These are phyloP conservation scores for Hipposideros larvatus DNA, from an alignment of 2,797 vertebrate genomes.

Conservation along the genomic window DNA sequence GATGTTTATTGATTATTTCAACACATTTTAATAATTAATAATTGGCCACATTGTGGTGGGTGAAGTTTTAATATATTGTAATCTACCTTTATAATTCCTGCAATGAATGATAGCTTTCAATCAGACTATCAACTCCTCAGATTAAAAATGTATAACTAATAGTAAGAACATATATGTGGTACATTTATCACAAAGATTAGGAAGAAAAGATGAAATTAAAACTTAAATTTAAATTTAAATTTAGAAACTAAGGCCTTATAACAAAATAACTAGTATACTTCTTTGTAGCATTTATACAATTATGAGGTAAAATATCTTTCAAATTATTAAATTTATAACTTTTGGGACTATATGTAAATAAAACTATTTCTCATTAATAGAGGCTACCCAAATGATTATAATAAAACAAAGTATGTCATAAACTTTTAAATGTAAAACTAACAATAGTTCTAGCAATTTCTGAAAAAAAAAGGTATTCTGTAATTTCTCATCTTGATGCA, in stretches of 20 bases:
- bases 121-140: background rate
- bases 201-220: background rate
- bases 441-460: background rate
- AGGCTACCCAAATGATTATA: background rate
- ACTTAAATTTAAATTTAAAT: background rate
- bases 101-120: background rate
- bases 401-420: background rate
- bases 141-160: background rate
- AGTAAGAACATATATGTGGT: background rate
- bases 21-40: slow-evolving; percentile 2
- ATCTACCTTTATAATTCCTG: background rate
- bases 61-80: background rate
- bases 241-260: background rate
- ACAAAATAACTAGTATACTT: background rate
- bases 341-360: background rate
- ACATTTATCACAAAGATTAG: background rate
- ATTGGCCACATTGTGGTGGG: background rate
- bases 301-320: background rate
- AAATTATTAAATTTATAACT: background rate
- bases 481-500: background rate
- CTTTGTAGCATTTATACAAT: background rate
- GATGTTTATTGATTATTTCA: background rate
- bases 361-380: background rate
- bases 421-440: background rate
- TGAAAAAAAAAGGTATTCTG: background rate